Evolutionary conservation across 2,113 vertebrate species (phyloP), one percentile per base, ranked within the genome.

Genomic region (Xiphophorus couchianus): DNA sequence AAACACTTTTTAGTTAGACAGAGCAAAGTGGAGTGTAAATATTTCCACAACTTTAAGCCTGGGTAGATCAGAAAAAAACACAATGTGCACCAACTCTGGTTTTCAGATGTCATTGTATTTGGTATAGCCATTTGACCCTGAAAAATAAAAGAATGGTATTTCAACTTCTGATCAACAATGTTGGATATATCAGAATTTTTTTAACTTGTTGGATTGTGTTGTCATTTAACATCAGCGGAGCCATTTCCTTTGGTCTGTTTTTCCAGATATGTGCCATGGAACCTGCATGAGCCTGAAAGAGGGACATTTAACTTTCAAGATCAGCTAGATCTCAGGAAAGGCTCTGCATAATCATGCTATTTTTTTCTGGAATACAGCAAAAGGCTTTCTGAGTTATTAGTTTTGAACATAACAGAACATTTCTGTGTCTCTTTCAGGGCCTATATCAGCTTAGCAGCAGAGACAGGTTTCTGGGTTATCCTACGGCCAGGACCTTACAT

Each of bases 401-500:
- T 75, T 44, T 76, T 15, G n/a, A 69, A 63, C 17, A 0, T 25
- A 58, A 13, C 19, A 66, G 3, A n/a, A 17, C 5, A 2, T 60
- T 4, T 73, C 4, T 64, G 12, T 92, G 48, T 2, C 44, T 89
- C 29, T 77, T 76, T 74, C 58, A 98, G 97, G 91, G 92, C 94
- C 67, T 98, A 95, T 82, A 83, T 98, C 70, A 90, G 73, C 62
- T 82, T 94, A 83, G 97, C 97, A 22, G 94, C 91, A 10, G 94
- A 96, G 62, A 77, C 96, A 2, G 97, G 95, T 27, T 91, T 97
- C 31, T 97, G 96, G 96, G 96, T 97, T 72, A 96, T 97, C 69
- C 90, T 98, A 69, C 95, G 96, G n/a, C 97, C 97, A 22, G 97
- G 97, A 58, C 97, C 97, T 11, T 98, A 97, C 39, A 96, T 98